Percentiles rank a stretch among this genome's conserved stretches.
These are phyloP conservation scores for Myiothlypis coronata DNA, from an alignment of 2,797 vertebrate species.

Conservation along the genomic window DNA sequence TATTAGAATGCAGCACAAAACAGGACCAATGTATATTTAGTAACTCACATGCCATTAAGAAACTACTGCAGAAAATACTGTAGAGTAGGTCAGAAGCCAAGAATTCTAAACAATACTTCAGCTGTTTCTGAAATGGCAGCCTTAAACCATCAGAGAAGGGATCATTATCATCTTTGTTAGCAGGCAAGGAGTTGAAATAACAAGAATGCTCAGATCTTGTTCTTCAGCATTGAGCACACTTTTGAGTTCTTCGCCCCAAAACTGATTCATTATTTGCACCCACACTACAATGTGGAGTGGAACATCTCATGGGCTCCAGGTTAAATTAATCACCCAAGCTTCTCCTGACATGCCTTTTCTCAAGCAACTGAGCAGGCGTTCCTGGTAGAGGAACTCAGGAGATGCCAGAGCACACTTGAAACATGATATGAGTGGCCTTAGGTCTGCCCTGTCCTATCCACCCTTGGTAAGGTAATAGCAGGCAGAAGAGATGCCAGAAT, in stretches of 20 bases:
- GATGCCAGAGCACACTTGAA: not conserved
- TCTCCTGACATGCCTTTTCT: not conserved
- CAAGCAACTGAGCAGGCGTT: not conserved
- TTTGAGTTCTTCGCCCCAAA: not conserved
- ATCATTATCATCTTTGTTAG: not conserved
- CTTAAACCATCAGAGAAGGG: not conserved
- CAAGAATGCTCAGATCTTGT: not conserved
- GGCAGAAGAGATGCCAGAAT: not conserved
- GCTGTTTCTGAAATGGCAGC: not conserved
- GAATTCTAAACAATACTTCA: not conserved
- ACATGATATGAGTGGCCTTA: not conserved
- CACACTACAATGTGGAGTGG: not conserved
- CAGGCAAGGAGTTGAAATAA: not conserved
- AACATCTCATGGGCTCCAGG: not conserved
- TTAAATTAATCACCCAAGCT: not conserved
- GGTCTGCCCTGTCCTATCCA: not conserved
- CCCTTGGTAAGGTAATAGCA: not conserved
- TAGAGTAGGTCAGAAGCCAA: not conserved
- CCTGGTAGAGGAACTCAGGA: not conserved
- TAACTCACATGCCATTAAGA: not conserved
- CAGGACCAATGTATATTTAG: rapidly evolving
- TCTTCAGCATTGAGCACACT: not conserved
- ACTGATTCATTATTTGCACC: not conserved
- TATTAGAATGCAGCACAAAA: not conserved
- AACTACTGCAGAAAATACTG: not conserved